Base-by-base conservation (phyloP, 2,888 invertebrate species). In the Sussaba pulchella region DNA sequence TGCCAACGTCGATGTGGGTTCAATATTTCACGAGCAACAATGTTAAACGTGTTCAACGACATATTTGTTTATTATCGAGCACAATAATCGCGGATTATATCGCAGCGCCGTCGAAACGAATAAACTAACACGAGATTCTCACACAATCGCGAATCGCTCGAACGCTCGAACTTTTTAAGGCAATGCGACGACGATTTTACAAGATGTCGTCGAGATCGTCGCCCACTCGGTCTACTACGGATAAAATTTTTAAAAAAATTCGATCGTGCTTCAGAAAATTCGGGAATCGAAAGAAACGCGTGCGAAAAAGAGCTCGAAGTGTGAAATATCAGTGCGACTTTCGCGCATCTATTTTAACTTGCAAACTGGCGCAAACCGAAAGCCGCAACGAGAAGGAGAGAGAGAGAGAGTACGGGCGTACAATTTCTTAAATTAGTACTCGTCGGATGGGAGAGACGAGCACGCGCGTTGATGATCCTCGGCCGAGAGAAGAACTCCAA, bases 351-450 rank as follows among this genome's bases (percentile, higher is more conserved):
- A 91, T 91, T 91, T 91, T 90, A 91, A 90, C 89, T 88, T 87
- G 86, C 87, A 88, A 90, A 90, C 90, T 91, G 90, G 90, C 87
- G 89, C 90, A 90, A 90, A 89, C 84, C 88, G 82, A 88, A 87
- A 87, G 83, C 70, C 59, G 26, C 47, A 12, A 24, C 21, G 52
- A 64, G 36, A 57, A 24, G 31, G 9, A 31, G 21, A 45, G 36
- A 41, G 8, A 45, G 63, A 45, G 45, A 43, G 24, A 50, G 57
- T 19, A 36, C 26, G 87, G 87, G 86, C 88, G 85, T 85, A 89
- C 87, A 87, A 89, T 89, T 89, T 90, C 91, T 91, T 91, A 91
- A 91, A 91, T 91, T 91, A 91, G 91, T 91, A 86, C 88, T 85
- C 87, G 84, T 85, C 85, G 83, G 83, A 83, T 82, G 86, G 77